A percentile compares a stretch with the other conserved stretches of the same genome.
Conservation (phyloP, 64 coral and sea anemone species). For the Montipora capricornis region DNA sequence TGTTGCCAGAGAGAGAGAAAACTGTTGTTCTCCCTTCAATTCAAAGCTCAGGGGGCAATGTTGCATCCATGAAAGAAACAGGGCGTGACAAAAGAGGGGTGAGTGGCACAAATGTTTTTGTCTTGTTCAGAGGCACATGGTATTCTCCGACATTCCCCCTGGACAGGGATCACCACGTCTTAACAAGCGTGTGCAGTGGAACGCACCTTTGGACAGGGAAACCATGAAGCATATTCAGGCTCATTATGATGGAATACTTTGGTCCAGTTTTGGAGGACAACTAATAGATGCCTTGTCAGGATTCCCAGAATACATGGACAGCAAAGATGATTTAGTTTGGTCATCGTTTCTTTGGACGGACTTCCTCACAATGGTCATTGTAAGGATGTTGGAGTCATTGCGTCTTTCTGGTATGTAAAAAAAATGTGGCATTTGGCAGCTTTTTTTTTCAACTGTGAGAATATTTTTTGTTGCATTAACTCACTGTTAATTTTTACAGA, state of each 20-base stretch:
- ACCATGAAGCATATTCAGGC: conserved; percentile 35
- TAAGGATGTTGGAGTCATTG: conserved; percentile 48
- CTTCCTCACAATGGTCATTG: conserved; percentile 19
- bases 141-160: conserved; percentile 53
- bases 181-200: conserved; percentile 73
- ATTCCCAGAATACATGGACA: background rate
- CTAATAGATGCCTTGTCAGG: conserved; percentile 21
- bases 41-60: background rate
- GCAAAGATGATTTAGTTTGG: background rate
- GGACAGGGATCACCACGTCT: conserved; percentile 47
- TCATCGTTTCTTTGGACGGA: conserved; percentile 58
- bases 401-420: conserved; percentile 43
- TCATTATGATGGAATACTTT: conserved; percentile 46
- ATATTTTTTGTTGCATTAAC: background rate
- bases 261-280: conserved; percentile 41
- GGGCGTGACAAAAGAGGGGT: background rate
- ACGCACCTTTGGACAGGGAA: conserved; percentile 48
- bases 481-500: background rate
- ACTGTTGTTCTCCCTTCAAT: conserved; percentile 48
- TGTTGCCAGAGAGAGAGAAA: conserved; percentile 32
- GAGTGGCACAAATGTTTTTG: background rate
- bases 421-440: background rate
- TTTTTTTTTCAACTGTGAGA: background rate
- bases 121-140: conserved; percentile 55
- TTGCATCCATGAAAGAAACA: background rate